Evolutionary conservation across 2,113 vertebrate genomes (phyloP).

Genomic region (Ageneiosus marmoratus): DNA sequence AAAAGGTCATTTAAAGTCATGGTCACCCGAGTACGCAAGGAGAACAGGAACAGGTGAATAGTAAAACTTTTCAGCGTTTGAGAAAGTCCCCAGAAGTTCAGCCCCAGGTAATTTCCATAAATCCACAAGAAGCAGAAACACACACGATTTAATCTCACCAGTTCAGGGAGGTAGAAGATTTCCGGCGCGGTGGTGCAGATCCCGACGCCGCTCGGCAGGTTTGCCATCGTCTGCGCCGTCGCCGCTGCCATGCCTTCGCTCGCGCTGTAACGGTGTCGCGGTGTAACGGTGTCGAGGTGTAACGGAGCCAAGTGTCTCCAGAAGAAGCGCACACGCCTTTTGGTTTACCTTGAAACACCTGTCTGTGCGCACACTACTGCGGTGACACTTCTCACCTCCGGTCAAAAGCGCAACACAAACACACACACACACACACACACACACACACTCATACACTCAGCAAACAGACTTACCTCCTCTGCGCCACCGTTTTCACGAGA

Average conservation of each 20-base stretch:
- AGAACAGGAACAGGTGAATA: not conserved
- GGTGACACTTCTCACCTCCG: too few relatives aligned
- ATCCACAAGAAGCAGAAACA: not conserved
- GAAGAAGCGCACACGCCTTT: not conserved
- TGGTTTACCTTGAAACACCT: conserved; percentile 58
- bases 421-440: too few relatives aligned
- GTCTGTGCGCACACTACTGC: not conserved
- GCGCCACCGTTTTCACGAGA: too few relatives aligned
- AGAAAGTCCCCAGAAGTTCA: not conserved
- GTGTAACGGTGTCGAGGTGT: conserved; percentile 51
- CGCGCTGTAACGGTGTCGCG: conserved; percentile 50
- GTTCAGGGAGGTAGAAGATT: conserved; percentile 73
- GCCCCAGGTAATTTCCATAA: not conserved
- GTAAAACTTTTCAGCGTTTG: not conserved
- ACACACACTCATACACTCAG: too few relatives aligned
- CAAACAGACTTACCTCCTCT: too few relatives aligned
- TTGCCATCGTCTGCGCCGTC: conserved; percentile 64
- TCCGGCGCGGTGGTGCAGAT: conserved; percentile 71
- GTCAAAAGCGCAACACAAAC: too few relatives aligned
- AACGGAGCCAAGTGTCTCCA: conserved; percentile 22
- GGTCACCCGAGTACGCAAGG: not conserved
- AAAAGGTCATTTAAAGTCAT: not conserved
- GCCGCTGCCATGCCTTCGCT: conserved; percentile 66
- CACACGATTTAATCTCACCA: conserved; percentile 60
- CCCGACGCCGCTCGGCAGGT: conserved; percentile 68